Conservation (phyloP, 2,888 invertebrate genomes). For the Panzeria rudis region DNA sequence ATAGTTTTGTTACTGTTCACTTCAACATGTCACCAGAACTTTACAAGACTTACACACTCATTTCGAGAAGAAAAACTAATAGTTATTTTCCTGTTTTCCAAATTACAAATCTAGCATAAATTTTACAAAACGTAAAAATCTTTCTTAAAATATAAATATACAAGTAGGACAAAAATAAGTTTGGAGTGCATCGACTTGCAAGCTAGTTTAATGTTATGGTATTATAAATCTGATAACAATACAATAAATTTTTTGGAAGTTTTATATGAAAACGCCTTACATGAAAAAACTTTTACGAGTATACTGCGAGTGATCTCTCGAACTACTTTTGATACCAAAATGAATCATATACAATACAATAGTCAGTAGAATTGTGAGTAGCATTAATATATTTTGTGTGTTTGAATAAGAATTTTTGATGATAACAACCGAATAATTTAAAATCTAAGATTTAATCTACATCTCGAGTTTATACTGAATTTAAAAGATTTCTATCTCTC, state of each 20-base stretch:
- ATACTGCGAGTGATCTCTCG: too few relatives aligned
- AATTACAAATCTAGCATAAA: slow-evolving; percentile 7
- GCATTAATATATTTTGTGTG: too few relatives aligned
- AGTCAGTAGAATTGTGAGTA: too few relatives aligned
- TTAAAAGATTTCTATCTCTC: neutral
- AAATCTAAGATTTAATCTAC: too few relatives aligned
- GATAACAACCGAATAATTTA: too few relatives aligned
- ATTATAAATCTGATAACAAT: neutral
- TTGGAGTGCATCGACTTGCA: neutral
- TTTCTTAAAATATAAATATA: slow-evolving; percentile 4
- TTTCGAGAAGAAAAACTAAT: slow-evolving; percentile 1
- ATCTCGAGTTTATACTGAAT: neutral
- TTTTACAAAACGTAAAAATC: slow-evolving; percentile 23
- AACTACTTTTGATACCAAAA: too few relatives aligned
- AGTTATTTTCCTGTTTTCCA: neutral
- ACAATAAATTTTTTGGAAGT: too few relatives aligned
- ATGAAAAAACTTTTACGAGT: too few relatives aligned
- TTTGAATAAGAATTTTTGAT: too few relatives aligned
- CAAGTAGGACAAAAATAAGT: neutral
- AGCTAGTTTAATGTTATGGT: neutral
- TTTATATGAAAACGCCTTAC: too few relatives aligned
- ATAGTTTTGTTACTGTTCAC: slow-evolving; percentile 17
- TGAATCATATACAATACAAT: too few relatives aligned
- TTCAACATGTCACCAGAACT: slow-evolving; percentile 39
- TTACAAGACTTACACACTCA: slow-evolving; percentile 12